Percentiles rank a stretch among this genome's conserved stretches.
Conservation (phyloP, 2,888 invertebrate species). For the Diaperis boleti region DNA sequence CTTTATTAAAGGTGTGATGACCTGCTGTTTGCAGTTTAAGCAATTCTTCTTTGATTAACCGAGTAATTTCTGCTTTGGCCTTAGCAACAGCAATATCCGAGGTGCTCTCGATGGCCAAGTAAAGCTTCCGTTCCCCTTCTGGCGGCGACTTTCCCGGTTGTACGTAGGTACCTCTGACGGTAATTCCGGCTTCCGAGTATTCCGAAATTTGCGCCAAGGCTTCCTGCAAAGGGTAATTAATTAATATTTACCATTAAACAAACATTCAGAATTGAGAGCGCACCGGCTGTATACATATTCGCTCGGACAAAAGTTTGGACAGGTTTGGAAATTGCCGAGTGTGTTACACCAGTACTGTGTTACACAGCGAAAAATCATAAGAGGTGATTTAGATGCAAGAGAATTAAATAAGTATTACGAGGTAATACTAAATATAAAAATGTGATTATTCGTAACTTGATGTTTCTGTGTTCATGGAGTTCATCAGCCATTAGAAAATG, state of each 20-base stretch:
- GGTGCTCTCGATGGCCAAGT: slow-evolving; percentile 98
- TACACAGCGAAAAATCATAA: too few relatives aligned
- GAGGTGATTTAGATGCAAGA: too few relatives aligned
- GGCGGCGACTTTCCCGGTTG: slow-evolving; percentile 83
- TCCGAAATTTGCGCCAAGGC: slow-evolving; percentile 98
- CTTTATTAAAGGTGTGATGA: slow-evolving; percentile 90
- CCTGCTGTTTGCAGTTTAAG: slow-evolving; percentile 90
- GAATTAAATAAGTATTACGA: too few relatives aligned
- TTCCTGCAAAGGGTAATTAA: slow-evolving; percentile 74
- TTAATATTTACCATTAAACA: background rate
- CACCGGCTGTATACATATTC: too few relatives aligned
- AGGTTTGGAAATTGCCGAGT: background rate
- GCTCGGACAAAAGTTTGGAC: too few relatives aligned
- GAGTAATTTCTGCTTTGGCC: slow-evolving; percentile 96
- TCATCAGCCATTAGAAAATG: too few relatives aligned
- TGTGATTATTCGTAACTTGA: too few relatives aligned
- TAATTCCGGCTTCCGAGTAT: slow-evolving; percentile 90
- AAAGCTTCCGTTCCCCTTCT: slow-evolving; percentile 95
- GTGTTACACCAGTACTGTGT: too few relatives aligned
- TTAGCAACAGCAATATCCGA: slow-evolving; percentile 96
- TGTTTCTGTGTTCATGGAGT: too few relatives aligned
- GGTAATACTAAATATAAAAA: too few relatives aligned
- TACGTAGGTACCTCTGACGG: slow-evolving; percentile 61
- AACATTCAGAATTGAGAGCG: background rate
- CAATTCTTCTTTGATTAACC: slow-evolving; percentile 97